Evolutionary conservation across 2,888 invertebrate species (phyloP).

Genomic region (Archips xylosteana): DNA sequence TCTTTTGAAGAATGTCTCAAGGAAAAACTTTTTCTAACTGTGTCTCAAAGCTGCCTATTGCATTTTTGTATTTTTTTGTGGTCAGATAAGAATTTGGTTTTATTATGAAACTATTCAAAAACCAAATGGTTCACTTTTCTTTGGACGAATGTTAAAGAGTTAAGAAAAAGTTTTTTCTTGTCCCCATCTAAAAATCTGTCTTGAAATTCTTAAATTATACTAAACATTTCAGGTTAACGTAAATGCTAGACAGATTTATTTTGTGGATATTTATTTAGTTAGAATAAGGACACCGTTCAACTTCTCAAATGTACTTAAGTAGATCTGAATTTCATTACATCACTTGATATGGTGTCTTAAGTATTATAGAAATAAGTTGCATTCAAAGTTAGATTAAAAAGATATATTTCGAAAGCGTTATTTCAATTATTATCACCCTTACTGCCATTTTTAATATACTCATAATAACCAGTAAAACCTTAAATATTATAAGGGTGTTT

Average conservation of each 20-base stretch:
- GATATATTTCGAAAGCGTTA: conserved; percentile 1
- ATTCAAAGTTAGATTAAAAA: conserved; percentile 35
- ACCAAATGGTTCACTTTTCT: neutral
- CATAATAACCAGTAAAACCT: no score
- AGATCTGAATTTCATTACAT: conserved; percentile 29
- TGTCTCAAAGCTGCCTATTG: neutral
- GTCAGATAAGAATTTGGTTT: neutral
- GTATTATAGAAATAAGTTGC: conserved; percentile 59
- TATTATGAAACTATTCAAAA: neutral
- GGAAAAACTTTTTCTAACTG: neutral
- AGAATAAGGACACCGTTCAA: conserved; percentile 37
- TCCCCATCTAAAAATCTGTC: neutral
- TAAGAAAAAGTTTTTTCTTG: neutral
- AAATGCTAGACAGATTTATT: conserved; percentile 12
- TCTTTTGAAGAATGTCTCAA: neutral
- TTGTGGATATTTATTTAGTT: conserved; percentile 34
- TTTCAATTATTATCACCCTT: conserved; percentile 11
- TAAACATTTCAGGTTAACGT: neutral
- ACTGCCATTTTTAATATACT: no score
- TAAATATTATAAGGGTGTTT: no score
- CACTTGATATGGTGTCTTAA: conserved; percentile 53
- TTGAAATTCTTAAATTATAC: neutral
- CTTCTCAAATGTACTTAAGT: conserved; percentile 44
- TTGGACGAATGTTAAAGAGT: neutral
- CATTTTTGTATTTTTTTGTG: neutral